A percentile compares a stretch with the other conserved stretches of the same genome.
Conservation (phyloP, 2,113 vertebrate genomes). For the Beaufortia kweichowensis region DNA sequence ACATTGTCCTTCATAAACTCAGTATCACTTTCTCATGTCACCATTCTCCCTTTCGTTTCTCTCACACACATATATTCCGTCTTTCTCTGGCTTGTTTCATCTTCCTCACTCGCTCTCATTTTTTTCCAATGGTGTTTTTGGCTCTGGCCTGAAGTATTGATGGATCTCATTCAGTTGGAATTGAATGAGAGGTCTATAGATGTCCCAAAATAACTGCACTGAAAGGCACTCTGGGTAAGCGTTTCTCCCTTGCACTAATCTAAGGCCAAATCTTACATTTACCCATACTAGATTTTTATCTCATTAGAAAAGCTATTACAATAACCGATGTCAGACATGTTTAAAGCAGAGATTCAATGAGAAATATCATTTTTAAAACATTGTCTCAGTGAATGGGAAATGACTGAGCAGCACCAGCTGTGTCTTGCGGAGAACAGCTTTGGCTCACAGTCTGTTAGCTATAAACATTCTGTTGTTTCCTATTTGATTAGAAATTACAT, state of each 20-base stretch:
- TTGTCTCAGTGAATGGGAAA: not conserved
- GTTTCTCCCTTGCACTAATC: constrained; percentile 12
- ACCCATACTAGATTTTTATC: constrained; percentile 13
- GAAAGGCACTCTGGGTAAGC: constrained; percentile 27
- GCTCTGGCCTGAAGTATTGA: constrained; percentile 44
- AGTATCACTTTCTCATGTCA: constrained; percentile 6
- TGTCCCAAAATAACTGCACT: constrained; percentile 29
- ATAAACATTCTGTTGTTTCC: constrained; percentile 22
- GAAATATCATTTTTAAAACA: constrained; percentile 9
- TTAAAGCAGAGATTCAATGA: constrained; percentile 12
- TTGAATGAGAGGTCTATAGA: constrained; percentile 35
- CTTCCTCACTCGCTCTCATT: constrained; percentile 9
- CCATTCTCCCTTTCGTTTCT: not conserved
- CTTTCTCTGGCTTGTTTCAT: constrained; percentile 10
- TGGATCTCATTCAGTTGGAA: constrained; percentile 43
- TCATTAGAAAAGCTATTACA: constrained; percentile 3
- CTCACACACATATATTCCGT: constrained; percentile 1
- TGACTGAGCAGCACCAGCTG: constrained; percentile 21
- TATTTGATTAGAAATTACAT: constrained; percentile 17
- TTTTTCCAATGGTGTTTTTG: constrained; percentile 47
- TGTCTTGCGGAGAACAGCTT: constrained; percentile 7
- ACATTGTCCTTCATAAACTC: not conserved
- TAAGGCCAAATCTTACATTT: constrained; percentile 21
- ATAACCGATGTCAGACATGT: constrained; percentile 21
- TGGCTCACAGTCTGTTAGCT: constrained; percentile 9